Base-by-base conservation (phyloP, 2,113 vertebrate species). In the Anthoscopus minutus region DNA sequence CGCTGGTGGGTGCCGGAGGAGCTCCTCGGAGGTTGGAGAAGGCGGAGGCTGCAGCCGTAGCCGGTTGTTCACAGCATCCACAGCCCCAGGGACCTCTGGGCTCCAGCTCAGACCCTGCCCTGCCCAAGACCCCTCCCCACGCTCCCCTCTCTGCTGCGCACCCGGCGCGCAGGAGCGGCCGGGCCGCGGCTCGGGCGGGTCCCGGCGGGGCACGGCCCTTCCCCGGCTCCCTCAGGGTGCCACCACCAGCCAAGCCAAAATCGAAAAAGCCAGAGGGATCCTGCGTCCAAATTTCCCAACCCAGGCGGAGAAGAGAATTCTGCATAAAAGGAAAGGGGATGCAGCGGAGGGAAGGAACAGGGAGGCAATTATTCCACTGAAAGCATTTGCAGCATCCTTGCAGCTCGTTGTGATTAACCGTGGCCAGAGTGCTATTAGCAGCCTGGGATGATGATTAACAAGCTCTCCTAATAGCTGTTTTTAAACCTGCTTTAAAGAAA, bases 391-490 rank as follows among this genome's bases (percentile, higher is more conserved):
- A 81, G 80, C 71, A 42, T 85, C 89, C 71, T 79, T 50, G 81
- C 79, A 37, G 74, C 92, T 88, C 37, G n/a, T 78, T 45, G 6
- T 86, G 88, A 97, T 95, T 84, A 92, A 89, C 83, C 7, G 54
- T 74, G 95, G 92, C 74, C 90, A 47, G 93, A 88, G 93, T 51
- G 79, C 93, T 92, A 87, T 96, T 96, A 97, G 92, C 89, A 96
- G 95, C 78, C 86, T 45, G 88, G 64, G 53, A 80, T 11, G 91
- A 67, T 94, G 95, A 95, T 96, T 96, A 96, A 95, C 94, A 85
- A 86, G 77, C 87, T 88, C 92, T 88, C 64, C 82, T 89, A 96
- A 94, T 90, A 86, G 96, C 96, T 96, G 93, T 65, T 96, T 96
- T 96, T 80, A 96, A 96, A 96, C 85, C 96, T 94, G 82, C 67